These are phyloP conservation scores for Morinoia aosen DNA, from an alignment of 2,888 invertebrate species.

Conservation along the genomic window DNA sequence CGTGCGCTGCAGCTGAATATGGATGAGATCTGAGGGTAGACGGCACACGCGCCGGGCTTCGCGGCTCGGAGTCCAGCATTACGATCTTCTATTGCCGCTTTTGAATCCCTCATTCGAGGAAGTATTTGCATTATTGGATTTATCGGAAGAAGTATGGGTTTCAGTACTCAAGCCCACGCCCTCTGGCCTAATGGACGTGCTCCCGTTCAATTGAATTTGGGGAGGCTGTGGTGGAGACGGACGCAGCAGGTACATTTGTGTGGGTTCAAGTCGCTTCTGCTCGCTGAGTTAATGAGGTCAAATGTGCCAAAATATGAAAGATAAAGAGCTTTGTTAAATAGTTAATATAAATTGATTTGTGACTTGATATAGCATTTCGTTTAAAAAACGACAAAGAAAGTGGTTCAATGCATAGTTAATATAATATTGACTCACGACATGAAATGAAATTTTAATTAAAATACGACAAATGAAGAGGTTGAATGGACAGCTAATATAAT, in stretches of 20 bases:
- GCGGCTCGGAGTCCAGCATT: not conserved
- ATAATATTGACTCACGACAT: too few relatives aligned
- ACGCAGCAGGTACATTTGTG: not conserved
- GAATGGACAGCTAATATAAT: too few relatives aligned
- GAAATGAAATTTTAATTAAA: too few relatives aligned
- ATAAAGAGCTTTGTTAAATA: too few relatives aligned
- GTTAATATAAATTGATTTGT: too few relatives aligned
- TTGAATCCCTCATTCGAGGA: slow-evolving; percentile 6
- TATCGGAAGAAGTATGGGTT: slow-evolving; percentile 37
- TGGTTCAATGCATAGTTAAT: too few relatives aligned
- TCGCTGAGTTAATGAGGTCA: not conserved
- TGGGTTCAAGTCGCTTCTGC: not conserved
- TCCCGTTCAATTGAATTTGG: not conserved
- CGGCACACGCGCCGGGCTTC: not conserved
- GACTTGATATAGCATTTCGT: too few relatives aligned
- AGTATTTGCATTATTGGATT: slow-evolving; percentile 40
- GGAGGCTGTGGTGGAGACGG: not conserved
- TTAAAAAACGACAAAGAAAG: too few relatives aligned
- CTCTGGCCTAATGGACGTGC: not conserved
- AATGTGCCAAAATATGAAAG: too few relatives aligned
- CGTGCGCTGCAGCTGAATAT: not conserved
- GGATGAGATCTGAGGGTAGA: not conserved
- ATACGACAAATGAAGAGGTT: too few relatives aligned
- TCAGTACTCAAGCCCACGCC: not conserved
- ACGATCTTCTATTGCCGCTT: not conserved